Conservation (phyloP, 2,797 vertebrate species). For the Brachymystax lenok region DNA sequence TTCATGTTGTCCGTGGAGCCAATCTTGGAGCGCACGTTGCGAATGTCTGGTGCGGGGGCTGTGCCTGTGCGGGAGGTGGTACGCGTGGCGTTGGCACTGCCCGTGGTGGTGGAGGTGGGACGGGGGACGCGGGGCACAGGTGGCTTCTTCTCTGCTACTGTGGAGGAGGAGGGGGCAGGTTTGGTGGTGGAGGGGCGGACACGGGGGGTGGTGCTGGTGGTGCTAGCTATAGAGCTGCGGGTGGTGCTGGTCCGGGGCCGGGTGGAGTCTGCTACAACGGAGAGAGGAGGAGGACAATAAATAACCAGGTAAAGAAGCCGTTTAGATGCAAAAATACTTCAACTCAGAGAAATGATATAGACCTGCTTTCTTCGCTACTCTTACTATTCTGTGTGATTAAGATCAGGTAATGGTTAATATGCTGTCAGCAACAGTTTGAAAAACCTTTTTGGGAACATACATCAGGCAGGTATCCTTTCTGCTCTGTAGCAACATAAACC, state of each 20-base stretch:
- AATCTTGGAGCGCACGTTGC: conserved; percentile 88
- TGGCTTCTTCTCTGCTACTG: conserved; percentile 76
- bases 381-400: background rate
- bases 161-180: conserved; percentile 33
- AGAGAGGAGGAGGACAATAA: background rate
- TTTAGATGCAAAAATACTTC: background rate
- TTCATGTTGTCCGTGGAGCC: conserved; percentile 97
- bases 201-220: conserved; percentile 42
- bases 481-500: background rate
- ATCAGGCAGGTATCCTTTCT: background rate
- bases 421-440: background rate
- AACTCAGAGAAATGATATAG: too few species aligned
- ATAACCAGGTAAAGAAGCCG: background rate
- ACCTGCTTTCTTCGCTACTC: too few species aligned
- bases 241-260: conserved; percentile 73
- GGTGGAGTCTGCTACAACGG: conserved; percentile 68
- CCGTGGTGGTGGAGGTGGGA: conserved; percentile 46
- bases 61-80: conserved; percentile 61
- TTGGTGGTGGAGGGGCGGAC: conserved; percentile 59
- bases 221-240: conserved; percentile 57
- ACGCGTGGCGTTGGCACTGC: conserved; percentile 27
- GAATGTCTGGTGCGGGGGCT: conserved; percentile 75
- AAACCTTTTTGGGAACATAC: background rate
- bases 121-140: conserved; percentile 56
- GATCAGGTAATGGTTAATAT: background rate